Evolutionary conservation across 2,113 vertebrate species (phyloP), one percentile per base, ranked within the genome.

Genomic region (Cettia cetti): DNA sequence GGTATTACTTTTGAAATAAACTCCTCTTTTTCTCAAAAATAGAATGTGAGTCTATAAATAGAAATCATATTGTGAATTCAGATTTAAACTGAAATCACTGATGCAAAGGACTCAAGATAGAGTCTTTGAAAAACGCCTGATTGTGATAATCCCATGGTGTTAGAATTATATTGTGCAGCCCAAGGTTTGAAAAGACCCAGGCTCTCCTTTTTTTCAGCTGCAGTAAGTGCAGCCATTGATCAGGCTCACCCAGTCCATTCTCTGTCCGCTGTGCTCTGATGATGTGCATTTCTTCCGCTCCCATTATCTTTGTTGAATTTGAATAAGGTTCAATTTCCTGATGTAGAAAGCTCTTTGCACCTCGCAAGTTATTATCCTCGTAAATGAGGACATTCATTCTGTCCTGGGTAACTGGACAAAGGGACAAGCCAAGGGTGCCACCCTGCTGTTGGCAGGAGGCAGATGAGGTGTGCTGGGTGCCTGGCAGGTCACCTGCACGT

Each of bases 261-360:
- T 77, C 47, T 7, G 15, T 20, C 61, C n/a, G 3, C 88, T 76
- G 50, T 89, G 70, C 66, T 60, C 76, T 74, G 82, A 70, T 54
- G 60, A 72, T 56, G 79, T 22, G 37, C 78, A 30, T 82, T 85
- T 77, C 88, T 90, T 83, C 70, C 17, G 14, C 65, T 93, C 47
- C 1, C 60, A 80, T 88, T 77, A 63, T 42, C 78, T 94, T 52
- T 52, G 71, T 65, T 28, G 39, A 57, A 89, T 90, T 92, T 45
- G 82, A 83, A 26, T 94, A 80, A 88, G 66, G 57, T 91, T 89
- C 92, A 76, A 49, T 96, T 95, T 95, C 92, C 94, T 87, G 95
- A 78, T n/a, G 21, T 45, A 50, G 79, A 21, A 70, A 76, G 71
- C 92, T 91, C 84, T 93, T 91, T 90, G 52, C 86, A 35, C 69